These are phyloP conservation scores for Osmerus eperlanus DNA, from an alignment of 2,113 vertebrate species.

Conservation along the genomic window DNA sequence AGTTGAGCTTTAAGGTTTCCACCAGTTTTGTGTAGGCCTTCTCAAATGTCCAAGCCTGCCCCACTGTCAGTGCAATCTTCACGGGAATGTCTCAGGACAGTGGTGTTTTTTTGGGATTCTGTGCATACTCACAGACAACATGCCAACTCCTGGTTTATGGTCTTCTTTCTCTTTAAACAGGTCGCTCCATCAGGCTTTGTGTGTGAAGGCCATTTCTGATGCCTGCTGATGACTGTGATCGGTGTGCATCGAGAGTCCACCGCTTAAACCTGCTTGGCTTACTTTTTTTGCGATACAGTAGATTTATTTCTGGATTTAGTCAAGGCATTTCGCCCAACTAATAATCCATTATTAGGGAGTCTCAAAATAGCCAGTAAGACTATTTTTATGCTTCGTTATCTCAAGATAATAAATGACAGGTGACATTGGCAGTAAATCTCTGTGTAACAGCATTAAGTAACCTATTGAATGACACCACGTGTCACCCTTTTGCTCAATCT, in stretches of 20 bases:
- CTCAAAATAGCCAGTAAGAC: constrained; percentile 54
- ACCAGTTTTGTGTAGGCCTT: constrained; percentile 39
- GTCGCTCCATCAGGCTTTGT: too few species aligned
- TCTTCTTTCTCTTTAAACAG: background rate
- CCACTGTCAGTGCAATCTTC: constrained; percentile 32
- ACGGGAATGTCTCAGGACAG: background rate
- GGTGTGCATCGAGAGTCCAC: too few species aligned
- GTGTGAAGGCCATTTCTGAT: too few species aligned
- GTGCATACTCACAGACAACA: too few species aligned
- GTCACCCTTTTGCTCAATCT: constrained; percentile 17
- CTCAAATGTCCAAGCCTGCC: constrained; percentile 64
- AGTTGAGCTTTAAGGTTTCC: constrained; percentile 58
- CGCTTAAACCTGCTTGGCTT: too few species aligned
- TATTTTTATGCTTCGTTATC: constrained; percentile 39
- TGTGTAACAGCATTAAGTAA: constrained; percentile 44
- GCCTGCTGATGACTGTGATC: too few species aligned
- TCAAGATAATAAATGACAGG: constrained; percentile 42
- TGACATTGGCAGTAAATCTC: constrained; percentile 43
- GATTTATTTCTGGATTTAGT: constrained; percentile 52
- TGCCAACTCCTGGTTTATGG: background rate
- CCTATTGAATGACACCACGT: constrained; percentile 23
- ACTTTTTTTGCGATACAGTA: constrained; percentile 35
- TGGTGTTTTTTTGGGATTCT: too few species aligned
- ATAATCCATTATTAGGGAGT: constrained; percentile 55
- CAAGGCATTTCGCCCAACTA: constrained; percentile 43